Conservation (phyloP, 2,888 invertebrate genomes). For the Drosophila nigritarsus region DNA sequence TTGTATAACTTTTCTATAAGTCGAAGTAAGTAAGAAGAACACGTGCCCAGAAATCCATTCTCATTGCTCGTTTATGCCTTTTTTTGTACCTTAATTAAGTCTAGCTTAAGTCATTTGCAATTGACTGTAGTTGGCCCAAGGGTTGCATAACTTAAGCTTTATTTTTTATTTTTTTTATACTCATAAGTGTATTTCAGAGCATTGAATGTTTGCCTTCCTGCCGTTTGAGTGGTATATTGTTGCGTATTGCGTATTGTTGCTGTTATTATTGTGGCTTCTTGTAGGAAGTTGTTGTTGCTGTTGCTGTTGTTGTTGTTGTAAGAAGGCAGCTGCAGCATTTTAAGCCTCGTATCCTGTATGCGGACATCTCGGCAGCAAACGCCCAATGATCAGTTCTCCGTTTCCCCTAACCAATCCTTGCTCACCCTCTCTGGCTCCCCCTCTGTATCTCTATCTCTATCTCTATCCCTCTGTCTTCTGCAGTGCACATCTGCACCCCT, state of each 20-base stretch:
- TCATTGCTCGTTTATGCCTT: not conserved
- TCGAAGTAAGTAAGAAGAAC: not conserved
- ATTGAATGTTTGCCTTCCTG: not conserved
- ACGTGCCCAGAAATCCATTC: not conserved
- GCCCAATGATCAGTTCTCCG: conserved; percentile 12
- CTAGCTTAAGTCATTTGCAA: not conserved
- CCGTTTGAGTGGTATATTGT: not conserved
- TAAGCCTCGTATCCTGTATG: conserved; percentile 52
- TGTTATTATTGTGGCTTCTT: not conserved
- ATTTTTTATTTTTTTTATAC: not conserved
- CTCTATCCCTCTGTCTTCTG: not conserved
- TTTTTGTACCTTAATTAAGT: not conserved
- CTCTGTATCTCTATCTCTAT: not conserved
- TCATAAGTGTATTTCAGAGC: not conserved
- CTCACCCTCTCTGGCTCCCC: not conserved
- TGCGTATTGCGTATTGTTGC: conserved; percentile 6
- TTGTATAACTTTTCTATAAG: not conserved
- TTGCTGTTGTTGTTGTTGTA: conserved; percentile 13
- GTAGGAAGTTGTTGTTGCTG: conserved; percentile 5
- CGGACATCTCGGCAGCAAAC: conserved; percentile 44
- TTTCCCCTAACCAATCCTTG: not conserved
- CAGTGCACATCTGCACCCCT: conserved; percentile 1
- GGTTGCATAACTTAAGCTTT: not conserved
- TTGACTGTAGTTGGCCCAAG: no score
- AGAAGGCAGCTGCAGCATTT: conserved; percentile 56